phyloP scores from a whole-genome alignment of 2,888 invertebrate species.

The Nasonia oneida region DNA sequence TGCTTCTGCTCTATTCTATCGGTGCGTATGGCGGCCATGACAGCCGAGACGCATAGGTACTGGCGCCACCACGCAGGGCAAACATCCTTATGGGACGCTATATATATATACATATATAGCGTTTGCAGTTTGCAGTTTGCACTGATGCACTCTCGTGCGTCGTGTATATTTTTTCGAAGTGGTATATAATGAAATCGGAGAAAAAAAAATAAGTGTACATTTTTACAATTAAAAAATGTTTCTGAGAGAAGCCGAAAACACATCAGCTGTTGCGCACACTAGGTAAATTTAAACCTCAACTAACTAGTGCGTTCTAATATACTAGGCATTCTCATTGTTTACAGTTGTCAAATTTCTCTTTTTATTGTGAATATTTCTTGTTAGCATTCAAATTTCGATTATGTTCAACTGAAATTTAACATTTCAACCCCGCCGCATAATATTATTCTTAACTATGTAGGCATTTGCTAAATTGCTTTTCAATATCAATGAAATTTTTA shows the following conservation, averaged over 20 bases:
- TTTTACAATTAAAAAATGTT: slow-evolving; percentile 45
- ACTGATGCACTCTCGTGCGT: background rate
- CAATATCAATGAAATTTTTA: background rate
- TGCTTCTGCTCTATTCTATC: too few species aligned
- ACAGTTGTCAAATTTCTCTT: background rate
- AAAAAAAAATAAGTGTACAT: background rate
- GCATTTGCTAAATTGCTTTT: background rate
- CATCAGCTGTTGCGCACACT: slow-evolving; percentile 5
- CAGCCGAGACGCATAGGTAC: too few species aligned
- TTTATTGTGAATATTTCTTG: background rate
- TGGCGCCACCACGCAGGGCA: too few species aligned
- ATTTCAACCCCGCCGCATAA: background rate
- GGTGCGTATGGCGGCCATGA: too few species aligned
- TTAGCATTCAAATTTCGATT: background rate
- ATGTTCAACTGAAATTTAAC: background rate
- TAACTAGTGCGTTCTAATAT: background rate
- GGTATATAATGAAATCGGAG: slow-evolving; percentile 36
- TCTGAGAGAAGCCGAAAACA: background rate
- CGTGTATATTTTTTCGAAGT: background rate
- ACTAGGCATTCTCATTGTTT: slow-evolving; percentile 26
- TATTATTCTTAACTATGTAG: background rate
- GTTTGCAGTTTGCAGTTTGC: background rate
- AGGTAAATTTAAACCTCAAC: slow-evolving; percentile 31
- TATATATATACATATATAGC: background rate
- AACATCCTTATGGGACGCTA: too few species aligned